phyloP scores from a whole-genome alignment of 1,140 invertebrate species.

The Ptiloglossa arizonensis region DNA sequence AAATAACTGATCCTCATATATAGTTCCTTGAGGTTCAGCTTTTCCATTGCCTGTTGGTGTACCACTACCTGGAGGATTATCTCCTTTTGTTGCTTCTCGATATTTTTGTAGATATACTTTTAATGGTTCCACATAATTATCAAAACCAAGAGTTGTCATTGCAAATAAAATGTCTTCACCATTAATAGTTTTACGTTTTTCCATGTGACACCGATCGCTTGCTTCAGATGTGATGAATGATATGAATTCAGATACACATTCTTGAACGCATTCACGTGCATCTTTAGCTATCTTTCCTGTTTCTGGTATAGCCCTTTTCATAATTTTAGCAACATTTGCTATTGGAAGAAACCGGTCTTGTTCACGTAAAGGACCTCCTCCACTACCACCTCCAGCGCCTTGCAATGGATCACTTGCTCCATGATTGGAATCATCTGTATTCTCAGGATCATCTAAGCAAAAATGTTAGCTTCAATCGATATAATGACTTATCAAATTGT shows the following conservation, averaged over 20 bases:
- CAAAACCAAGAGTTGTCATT: conserved; percentile 98
- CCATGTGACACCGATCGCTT: conserved; percentile 97
- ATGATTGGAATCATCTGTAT: conserved; percentile 89
- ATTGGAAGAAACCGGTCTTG: conserved; percentile 98
- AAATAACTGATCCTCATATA: conserved; percentile 80
- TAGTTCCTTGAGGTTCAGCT: conserved; percentile 67
- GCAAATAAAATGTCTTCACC: conserved; percentile 99
- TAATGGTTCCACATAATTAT: conserved; percentile 98
- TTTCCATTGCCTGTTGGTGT: conserved; percentile 72
- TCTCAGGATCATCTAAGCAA: conserved; percentile 83
- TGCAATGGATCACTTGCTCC: conserved; percentile 79
- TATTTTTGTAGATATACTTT: conserved; percentile 99
- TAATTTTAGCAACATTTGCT: conserved; percentile 99
- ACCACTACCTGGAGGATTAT: conserved; percentile 71
- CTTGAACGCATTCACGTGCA: conserved; percentile 99
- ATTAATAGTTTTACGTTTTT: conserved; percentile 99
- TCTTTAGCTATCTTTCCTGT: conserved; percentile 99
- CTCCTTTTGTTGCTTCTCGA: conserved; percentile 88
- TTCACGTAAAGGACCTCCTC: conserved; percentile 86
- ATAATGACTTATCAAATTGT: conserved; percentile 11
- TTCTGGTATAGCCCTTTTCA: conserved; percentile 98
- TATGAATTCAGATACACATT: conserved; percentile 99
- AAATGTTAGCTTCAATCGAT: conserved; percentile 13
- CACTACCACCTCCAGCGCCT: conserved; percentile 81
- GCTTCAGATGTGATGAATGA: conserved; percentile 99